A percentile compares a stretch with the other conserved stretches of the same genome.
Evolutionary conservation across 2,888 invertebrate genomes (phyloP).

Genomic region (Tetragonisca angustula): DNA sequence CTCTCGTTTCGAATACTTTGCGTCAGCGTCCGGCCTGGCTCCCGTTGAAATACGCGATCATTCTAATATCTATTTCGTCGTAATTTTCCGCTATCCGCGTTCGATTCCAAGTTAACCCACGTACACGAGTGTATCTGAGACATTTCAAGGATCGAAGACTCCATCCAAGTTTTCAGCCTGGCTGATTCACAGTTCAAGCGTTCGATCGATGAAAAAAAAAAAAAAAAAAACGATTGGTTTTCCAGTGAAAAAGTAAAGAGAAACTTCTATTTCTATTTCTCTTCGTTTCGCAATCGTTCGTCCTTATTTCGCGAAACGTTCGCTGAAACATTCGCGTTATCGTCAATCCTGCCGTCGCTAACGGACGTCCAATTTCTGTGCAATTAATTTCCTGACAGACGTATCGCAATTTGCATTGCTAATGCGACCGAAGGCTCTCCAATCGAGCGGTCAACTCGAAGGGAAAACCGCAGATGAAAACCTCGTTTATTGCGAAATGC

Average conservation of each 20-base stretch:
- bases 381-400: conserved; percentile 50
- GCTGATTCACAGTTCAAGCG: conserved; percentile 19
- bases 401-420: conserved; percentile 55
- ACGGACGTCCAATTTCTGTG: conserved; percentile 43
- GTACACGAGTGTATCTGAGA: not conserved
- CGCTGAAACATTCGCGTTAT: conserved; percentile 24
- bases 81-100: not conserved
- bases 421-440: conserved; percentile 30
- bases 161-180: not conserved
- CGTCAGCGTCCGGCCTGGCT: not conserved
- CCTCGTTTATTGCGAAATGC: conserved; percentile 25
- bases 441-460: conserved; percentile 2
- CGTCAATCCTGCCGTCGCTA: not conserved
- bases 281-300: conserved; percentile 33
- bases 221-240: not conserved
- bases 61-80: not conserved
- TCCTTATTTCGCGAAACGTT: conserved; percentile 16
- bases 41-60: not conserved
- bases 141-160: too few relatives aligned
- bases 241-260: conserved; percentile 13
- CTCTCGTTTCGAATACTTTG: conserved; percentile 12
- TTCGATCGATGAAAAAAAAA: conserved; percentile 20
- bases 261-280: not conserved
- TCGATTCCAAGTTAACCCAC: not conserved
- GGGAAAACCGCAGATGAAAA: conserved; percentile 14